Conservation (phyloP, 2,113 vertebrate genomes). For the Girardinichthys multiradiatus region DNA sequence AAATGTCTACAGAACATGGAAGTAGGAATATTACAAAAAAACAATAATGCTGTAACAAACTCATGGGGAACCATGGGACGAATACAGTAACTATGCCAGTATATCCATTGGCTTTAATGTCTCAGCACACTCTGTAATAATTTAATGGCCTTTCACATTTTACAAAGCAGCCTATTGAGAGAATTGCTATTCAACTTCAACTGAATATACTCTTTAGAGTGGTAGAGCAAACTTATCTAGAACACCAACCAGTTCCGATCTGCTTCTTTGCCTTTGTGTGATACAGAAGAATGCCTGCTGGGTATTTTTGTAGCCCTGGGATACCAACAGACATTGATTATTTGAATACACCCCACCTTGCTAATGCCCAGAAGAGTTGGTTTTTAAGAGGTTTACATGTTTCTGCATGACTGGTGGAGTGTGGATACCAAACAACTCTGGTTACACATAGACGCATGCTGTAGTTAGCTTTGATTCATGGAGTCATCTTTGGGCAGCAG, state of each 20-base stretch:
- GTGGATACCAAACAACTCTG: conserved; percentile 65
- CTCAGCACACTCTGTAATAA: background rate
- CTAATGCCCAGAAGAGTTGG: conserved; percentile 66
- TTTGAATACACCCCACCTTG: conserved; percentile 57
- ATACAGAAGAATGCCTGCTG: conserved; percentile 61
- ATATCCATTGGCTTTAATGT: conserved; percentile 16
- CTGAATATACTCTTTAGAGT: conserved; percentile 20
- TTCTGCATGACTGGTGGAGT: conserved; percentile 65
- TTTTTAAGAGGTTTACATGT: conserved; percentile 77
- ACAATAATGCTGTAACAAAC: conserved; percentile 1
- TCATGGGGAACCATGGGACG: conserved; percentile 8
- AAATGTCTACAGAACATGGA: conserved; percentile 14
- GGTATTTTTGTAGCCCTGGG: conserved; percentile 70
- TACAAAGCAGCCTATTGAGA: conserved; percentile 11
- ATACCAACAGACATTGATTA: conserved; percentile 60
- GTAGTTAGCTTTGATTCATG: conserved; percentile 41
- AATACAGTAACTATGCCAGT: conserved; percentile 18
- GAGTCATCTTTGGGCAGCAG: conserved; percentile 56
- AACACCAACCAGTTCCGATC: conserved; percentile 53
- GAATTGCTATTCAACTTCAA: conserved; percentile 15
- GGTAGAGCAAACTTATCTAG: conserved; percentile 40
- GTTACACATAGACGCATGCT: conserved; percentile 63
- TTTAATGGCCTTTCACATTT: background rate
- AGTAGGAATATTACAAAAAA: conserved; percentile 10
- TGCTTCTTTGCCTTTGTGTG: conserved; percentile 67